Evolutionary conservation across 2,113 vertebrate species (phyloP).

Genomic region (Equus quagga): DNA sequence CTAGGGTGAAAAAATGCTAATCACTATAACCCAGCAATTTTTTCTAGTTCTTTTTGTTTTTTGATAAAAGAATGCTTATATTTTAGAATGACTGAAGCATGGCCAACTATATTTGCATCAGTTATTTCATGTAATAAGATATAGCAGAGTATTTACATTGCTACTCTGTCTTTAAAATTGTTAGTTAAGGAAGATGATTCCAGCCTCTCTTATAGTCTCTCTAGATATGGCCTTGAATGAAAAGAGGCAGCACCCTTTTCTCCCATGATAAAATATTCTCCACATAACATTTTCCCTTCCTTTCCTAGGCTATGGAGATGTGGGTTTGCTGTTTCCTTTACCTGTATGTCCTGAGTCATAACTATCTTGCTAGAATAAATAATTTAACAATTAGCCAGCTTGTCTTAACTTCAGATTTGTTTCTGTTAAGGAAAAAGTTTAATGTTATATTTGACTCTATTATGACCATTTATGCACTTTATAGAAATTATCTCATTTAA

Average conservation of each 20-base stretch:
- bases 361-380: not conserved
- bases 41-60: conserved; percentile 29
- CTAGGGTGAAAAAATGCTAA: conserved; percentile 45
- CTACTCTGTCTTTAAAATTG: conserved; percentile 40
- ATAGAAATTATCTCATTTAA: conserved; percentile 34
- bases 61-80: not conserved
- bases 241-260: not conserved
- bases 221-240: not conserved
- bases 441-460: not conserved
- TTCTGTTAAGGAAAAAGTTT: not conserved
- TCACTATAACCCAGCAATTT: not conserved
- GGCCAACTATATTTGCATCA: not conserved
- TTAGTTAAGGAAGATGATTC: conserved; percentile 33
- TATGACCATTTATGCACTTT: not conserved
- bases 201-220: not conserved
- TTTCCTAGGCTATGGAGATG: not conserved
- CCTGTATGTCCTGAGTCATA: not conserved
- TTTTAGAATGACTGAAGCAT: conserved; percentile 55
- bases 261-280: not conserved
- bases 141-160: not conserved
- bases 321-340: not conserved
- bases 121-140: not conserved
- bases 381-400: not conserved
- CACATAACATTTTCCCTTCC: not conserved
- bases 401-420: not conserved